phyloP scores from a whole-genome alignment of 64 coral and sea anemone genomes.

The Porites lutea region DNA sequence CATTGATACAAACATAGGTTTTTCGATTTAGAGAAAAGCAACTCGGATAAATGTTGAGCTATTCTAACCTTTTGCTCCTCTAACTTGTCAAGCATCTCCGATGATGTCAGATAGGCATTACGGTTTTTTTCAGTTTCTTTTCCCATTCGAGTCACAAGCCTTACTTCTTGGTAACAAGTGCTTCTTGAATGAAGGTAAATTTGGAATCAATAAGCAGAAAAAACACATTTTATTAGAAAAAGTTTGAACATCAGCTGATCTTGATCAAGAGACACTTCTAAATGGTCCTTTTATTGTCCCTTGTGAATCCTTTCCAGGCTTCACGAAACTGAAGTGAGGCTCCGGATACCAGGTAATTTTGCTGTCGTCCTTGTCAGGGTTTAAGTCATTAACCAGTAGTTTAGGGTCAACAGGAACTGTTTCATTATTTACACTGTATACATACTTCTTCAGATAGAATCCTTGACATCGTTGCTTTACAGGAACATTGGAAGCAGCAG shows the following conservation, averaged over 20 bases:
- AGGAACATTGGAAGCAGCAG: not conserved
- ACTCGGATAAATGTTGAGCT: not conserved
- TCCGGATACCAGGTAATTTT: constrained; percentile 50
- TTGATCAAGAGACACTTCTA: constrained; percentile 23
- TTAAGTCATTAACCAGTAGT: constrained; percentile 18
- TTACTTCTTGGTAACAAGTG: constrained; percentile 36
- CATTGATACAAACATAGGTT: not conserved
- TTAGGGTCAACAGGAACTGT: constrained; percentile 1
- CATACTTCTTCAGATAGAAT: constrained; percentile 22
- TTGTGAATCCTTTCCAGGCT: not conserved
- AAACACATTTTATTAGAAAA: constrained; percentile 43
- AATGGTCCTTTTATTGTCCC: constrained; percentile 32
- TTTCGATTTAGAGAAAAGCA: constrained; percentile 29
- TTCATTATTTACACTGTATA: not conserved
- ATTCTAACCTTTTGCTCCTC: constrained; percentile 9
- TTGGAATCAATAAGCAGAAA: constrained; percentile 37
- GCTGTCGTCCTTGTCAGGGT: constrained; percentile 21
- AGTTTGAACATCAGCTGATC: constrained; percentile 29
- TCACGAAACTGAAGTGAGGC: constrained; percentile 17
- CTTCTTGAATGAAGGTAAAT: constrained; percentile 56
- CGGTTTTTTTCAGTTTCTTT: constrained; percentile 24
- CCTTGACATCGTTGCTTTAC: constrained; percentile 41
- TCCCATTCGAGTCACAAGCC: constrained; percentile 16
- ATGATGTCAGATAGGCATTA: constrained; percentile 48
- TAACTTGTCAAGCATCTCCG: constrained; percentile 39